Evolutionary conservation across 2,113 vertebrate species (phyloP).

Genomic region (Vimba vimba): DNA sequence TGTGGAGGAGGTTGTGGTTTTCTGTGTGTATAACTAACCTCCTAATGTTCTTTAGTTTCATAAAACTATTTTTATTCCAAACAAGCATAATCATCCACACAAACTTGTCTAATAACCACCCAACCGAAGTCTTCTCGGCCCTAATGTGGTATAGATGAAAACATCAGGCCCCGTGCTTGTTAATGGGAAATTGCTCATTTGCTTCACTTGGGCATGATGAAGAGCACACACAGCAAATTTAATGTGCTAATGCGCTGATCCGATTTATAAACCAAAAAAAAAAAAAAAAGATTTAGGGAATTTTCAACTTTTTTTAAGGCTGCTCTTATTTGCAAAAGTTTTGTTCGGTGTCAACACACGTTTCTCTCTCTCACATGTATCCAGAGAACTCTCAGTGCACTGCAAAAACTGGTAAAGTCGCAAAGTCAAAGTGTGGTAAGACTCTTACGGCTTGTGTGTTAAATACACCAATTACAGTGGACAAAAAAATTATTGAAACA

Average conservation of each 20-base stretch:
- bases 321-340: not conserved
- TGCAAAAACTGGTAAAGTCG: not conserved
- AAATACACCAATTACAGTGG: not conserved
- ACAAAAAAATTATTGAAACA: not conserved
- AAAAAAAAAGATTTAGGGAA: not conserved
- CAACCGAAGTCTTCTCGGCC: not conserved
- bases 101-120: constrained; percentile 11
- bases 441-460: not conserved
- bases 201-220: constrained; percentile 16
- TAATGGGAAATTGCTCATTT: constrained; percentile 25
- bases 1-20: not conserved
- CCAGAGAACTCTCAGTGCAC: constrained; percentile 10
- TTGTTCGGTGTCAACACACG: not conserved
- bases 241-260: not conserved
- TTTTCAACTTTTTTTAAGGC: not conserved
- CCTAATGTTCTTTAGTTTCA: constrained; percentile 18
- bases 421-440: constrained; percentile 44
- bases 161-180: constrained; percentile 20
- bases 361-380: not conserved
- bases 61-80: not conserved
- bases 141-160: constrained; percentile 13
- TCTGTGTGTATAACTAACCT: not conserved
- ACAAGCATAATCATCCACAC: not conserved
- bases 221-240: not conserved
- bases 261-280: not conserved